Evolutionary conservation across 2,797 vertebrate genomes (phyloP).

Genomic region (Phrynocephalus vlangalii): DNA sequence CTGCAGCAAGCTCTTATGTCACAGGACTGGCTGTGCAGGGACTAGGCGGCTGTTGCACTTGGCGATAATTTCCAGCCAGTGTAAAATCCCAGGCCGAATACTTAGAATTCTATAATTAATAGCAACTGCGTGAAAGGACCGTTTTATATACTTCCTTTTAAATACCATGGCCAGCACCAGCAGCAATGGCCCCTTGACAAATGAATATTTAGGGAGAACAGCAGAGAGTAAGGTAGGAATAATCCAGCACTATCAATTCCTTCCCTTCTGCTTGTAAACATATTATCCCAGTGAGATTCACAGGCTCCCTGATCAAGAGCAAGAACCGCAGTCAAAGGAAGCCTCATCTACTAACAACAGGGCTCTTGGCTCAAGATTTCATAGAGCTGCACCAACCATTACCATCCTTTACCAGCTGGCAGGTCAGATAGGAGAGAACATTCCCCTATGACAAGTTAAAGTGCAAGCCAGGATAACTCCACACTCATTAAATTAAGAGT

Average conservation of each 20-base stretch:
- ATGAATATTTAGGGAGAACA: neutral
- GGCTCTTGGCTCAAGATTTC: neutral
- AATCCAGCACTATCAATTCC: neutral
- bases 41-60: neutral
- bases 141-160: neutral
- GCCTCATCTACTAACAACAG: neutral
- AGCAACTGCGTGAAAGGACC: neutral
- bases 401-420: neutral
- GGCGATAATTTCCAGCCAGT: conserved; percentile 20
- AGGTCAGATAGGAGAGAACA: conserved; percentile 4
- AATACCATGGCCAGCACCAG: neutral
- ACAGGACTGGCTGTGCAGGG: conserved; percentile 47
- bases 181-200: neutral
- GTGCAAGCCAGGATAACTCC: neutral
- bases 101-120: fast-evolving
- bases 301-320: neutral
- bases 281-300: conserved; percentile 9
- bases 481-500: neutral
- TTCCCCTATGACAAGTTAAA: neutral
- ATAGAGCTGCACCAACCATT: neutral
- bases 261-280: neutral
- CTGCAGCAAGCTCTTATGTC: conserved; percentile 55
- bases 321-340: neutral
- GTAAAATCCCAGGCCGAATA: neutral
- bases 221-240: neutral